phyloP scores from a whole-genome alignment of 30 jellyfish, hydroid and myxozoan species.

The Mastigias papua region DNA sequence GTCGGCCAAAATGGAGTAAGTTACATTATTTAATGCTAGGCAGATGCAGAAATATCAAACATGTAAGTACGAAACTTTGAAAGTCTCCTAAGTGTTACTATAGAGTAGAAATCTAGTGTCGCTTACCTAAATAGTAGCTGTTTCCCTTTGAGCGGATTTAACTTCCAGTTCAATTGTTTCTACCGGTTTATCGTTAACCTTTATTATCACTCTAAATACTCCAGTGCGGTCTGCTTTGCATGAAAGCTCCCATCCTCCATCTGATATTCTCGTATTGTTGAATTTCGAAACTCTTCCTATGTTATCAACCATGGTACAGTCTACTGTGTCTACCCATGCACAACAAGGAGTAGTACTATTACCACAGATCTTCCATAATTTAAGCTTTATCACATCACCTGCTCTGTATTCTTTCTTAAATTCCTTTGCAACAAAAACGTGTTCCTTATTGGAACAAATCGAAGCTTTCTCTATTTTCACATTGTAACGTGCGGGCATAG shows the following conservation, averaged over 20 bases:
- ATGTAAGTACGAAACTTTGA: no score
- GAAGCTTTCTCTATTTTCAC: not conserved
- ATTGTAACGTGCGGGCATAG: not conserved
- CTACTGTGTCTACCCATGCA: not conserved
- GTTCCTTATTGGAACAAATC: not conserved
- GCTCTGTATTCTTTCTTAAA: not conserved
- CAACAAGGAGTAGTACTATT: not conserved
- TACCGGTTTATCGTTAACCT: not conserved
- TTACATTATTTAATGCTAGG: no score
- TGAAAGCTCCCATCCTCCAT: conserved; percentile 13
- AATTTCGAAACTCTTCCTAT: not conserved
- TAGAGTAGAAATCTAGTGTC: no score
- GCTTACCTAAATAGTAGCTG: no score
- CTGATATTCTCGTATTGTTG: not conserved
- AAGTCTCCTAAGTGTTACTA: no score
- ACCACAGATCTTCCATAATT: not conserved
- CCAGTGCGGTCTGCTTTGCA: not conserved
- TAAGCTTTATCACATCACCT: not conserved
- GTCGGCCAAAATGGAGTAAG: no score
- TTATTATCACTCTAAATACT: not conserved
- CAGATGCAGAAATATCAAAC: no score
- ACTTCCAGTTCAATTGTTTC: not conserved
- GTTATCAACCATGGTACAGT: not conserved
- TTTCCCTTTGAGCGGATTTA: not conserved
- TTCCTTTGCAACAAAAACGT: not conserved